Conservation (phyloP, 2,888 invertebrate genomes). For the Pandemis corylana region DNA sequence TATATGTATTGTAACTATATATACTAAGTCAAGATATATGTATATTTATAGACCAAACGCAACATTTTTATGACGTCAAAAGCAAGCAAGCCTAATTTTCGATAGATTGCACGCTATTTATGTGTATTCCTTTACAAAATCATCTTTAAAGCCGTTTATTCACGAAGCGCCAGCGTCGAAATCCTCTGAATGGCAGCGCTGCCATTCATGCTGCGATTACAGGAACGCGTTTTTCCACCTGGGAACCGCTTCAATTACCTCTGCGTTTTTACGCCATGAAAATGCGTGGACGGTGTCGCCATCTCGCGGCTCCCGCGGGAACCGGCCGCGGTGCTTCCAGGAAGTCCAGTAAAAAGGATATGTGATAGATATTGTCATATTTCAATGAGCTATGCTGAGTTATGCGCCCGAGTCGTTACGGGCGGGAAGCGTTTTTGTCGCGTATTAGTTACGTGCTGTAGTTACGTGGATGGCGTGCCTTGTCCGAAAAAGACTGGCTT, state of each 20-base stretch:
- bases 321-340: constrained; percentile 20
- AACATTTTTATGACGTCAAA: too few species aligned
- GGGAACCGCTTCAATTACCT: constrained; percentile 34
- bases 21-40: too few species aligned
- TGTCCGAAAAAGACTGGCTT: constrained; percentile 32
- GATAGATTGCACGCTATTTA: too few species aligned
- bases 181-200: constrained; percentile 21
- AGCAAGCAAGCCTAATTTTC: too few species aligned
- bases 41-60: too few species aligned
- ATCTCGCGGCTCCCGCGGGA: constrained; percentile 36
- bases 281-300: constrained; percentile 38
- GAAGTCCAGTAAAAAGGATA: constrained; percentile 25
- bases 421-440: constrained; percentile 32
- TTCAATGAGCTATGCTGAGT: constrained; percentile 27
- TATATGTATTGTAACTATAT: too few species aligned
- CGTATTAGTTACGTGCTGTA: constrained; percentile 23
- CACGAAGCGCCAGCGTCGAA: background rate
- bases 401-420: constrained; percentile 18
- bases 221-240: constrained; percentile 33
- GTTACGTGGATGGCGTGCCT: constrained; percentile 35
- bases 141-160: background rate
- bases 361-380: constrained; percentile 38
- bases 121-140: background rate
- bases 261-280: constrained; percentile 37
- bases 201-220: constrained; percentile 28